These are phyloP conservation scores for Falco berigora DNA, from an alignment of 2,797 vertebrate species.

Conservation along the genomic window DNA sequence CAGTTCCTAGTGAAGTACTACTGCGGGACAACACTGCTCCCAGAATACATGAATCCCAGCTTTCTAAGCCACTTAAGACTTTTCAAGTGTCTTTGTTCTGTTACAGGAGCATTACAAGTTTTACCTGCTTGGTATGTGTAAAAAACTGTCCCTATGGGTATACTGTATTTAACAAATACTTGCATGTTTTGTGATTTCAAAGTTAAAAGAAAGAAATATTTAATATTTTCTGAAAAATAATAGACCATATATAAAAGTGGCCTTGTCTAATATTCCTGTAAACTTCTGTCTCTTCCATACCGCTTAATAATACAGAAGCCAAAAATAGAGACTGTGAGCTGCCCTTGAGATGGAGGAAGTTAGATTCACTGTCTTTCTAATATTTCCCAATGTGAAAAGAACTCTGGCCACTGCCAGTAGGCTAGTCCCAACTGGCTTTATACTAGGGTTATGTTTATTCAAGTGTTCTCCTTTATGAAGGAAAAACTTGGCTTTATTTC, in stretches of 20 bases:
- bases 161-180: background rate
- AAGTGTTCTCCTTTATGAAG: conserved; percentile 65
- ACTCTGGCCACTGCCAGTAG: conserved; percentile 11
- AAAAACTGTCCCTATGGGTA: background rate
- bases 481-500: conserved; percentile 41
- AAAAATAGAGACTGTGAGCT: background rate
- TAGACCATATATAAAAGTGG: background rate
- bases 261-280: background rate
- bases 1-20: background rate
- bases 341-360: background rate
- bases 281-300: background rate
- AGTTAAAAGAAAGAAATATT: background rate
- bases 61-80: background rate
- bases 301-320: background rate
- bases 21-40: background rate
- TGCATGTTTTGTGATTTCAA: background rate
- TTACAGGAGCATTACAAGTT: background rate
- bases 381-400: conserved; percentile 35
- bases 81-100: background rate
- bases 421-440: conserved; percentile 55
- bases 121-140: background rate
- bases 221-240: background rate
- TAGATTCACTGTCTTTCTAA: background rate
- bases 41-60: background rate
- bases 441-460: conserved; percentile 52